Conservation (phyloP, 2,797 vertebrate species). For the Pangasius krempfi region DNA sequence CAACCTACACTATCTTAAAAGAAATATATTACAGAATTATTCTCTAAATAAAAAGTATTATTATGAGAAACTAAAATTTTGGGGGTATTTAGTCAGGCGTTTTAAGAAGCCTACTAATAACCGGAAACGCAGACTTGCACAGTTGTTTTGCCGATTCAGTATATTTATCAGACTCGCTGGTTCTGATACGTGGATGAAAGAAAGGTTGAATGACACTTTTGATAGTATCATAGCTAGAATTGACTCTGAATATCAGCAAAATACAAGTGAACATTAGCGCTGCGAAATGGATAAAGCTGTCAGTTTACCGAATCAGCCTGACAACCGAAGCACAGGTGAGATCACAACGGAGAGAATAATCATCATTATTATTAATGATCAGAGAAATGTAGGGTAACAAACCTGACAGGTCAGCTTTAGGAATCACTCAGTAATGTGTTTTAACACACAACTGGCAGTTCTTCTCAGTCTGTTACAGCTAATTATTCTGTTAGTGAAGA, state of each 20-base stretch:
- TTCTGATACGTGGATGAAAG: neutral
- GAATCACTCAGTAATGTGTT: neutral
- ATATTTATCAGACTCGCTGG: neutral
- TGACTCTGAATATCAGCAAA: neutral
- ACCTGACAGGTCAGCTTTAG: neutral
- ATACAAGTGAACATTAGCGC: neutral
- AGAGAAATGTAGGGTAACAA: neutral
- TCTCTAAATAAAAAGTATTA: neutral
- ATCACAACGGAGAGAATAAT: neutral
- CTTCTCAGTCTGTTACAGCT: neutral
- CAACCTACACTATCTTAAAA: too few species aligned
- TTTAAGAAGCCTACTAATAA: neutral
- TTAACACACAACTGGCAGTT: neutral
- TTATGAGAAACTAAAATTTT: neutral
- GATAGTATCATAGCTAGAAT: neutral
- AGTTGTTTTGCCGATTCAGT: neutral
- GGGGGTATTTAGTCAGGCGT: neutral
- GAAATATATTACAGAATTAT: neutral
- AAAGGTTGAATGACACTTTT: neutral
- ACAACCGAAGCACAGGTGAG: slow-evolving; percentile 68
- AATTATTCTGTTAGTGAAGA: neutral
- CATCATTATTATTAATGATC: neutral
- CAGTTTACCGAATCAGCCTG: slow-evolving; percentile 64
- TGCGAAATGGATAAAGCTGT: slow-evolving; percentile 71
- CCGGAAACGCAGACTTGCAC: neutral